Percentiles rank a stretch among this genome's conserved stretches.
phyloP scores from a whole-genome alignment of 2,113 vertebrate genomes.

The Corynorhinus townsendii region DNA sequence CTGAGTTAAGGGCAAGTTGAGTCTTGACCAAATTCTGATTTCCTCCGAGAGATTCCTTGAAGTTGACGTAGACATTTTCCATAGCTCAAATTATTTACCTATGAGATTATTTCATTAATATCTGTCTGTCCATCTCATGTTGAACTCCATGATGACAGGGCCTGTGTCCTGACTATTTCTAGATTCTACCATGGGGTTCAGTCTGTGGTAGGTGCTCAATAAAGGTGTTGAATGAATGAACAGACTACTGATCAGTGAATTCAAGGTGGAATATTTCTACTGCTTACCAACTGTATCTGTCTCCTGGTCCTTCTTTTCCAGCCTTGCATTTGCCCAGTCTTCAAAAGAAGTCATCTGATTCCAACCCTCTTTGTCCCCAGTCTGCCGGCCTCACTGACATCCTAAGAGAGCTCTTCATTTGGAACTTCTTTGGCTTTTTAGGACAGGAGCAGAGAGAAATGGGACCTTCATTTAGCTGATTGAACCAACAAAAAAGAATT shows the following conservation, averaged over 20 bases:
- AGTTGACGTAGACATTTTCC: background rate
- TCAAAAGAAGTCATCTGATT: slow-evolving; percentile 23
- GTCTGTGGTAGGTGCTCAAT: background rate
- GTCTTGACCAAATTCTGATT: background rate
- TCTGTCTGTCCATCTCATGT: background rate
- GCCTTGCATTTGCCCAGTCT: background rate
- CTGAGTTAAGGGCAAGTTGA: background rate
- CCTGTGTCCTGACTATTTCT: background rate
- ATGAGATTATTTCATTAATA: background rate
- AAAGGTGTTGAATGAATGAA: background rate
- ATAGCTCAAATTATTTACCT: background rate
- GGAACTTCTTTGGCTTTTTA: slow-evolving; percentile 56
- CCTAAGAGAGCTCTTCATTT: slow-evolving; percentile 59
- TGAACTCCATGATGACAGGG: background rate
- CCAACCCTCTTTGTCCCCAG: background rate
- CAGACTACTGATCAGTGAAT: background rate
- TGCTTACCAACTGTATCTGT: background rate
- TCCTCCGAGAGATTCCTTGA: background rate
- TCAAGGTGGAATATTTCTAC: background rate
- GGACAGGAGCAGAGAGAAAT: slow-evolving; percentile 56
- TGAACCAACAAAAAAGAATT: slow-evolving; percentile 71
- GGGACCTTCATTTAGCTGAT: slow-evolving; percentile 70
- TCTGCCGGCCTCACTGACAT: slow-evolving; percentile 23
- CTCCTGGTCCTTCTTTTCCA: background rate
- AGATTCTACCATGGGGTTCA: background rate